phyloP scores from a whole-genome alignment of 2,113 vertebrate genomes.

The Macrotus californicus region DNA sequence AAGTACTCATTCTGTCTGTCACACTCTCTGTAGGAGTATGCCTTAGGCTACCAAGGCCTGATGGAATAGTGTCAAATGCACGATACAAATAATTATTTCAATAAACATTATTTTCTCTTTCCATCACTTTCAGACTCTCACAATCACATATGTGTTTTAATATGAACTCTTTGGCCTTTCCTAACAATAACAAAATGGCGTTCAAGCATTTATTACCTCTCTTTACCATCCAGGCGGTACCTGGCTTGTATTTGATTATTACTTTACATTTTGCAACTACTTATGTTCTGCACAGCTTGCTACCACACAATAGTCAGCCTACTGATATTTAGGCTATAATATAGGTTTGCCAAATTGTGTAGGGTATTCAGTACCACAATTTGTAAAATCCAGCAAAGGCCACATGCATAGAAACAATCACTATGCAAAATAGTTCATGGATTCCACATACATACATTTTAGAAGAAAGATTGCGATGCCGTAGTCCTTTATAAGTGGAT shows the following conservation, averaged over 20 bases:
- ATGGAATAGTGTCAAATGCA: slow-evolving; percentile 39
- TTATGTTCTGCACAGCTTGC: neutral
- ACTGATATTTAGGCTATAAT: neutral
- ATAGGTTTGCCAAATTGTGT: neutral
- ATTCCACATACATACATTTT: neutral
- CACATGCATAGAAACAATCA: neutral
- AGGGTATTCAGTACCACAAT: neutral
- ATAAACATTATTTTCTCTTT: slow-evolving; percentile 36
- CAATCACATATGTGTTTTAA: neutral
- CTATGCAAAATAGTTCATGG: neutral
- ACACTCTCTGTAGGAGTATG: neutral
- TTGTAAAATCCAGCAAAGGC: neutral
- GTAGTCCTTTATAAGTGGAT: neutral
- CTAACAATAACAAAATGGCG: neutral
- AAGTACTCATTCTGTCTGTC: slow-evolving; percentile 29
- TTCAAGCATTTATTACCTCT: neutral
- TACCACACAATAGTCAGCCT: neutral
- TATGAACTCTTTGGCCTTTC: neutral
- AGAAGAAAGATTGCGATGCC: neutral
- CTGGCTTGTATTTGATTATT: neutral
- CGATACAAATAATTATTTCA: slow-evolving; percentile 34
- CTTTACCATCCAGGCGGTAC: neutral
- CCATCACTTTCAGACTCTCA: neutral
- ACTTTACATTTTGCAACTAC: neutral
- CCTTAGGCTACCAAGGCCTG: neutral